These are phyloP conservation scores for Microcebus murinus DNA, from an alignment of 2,113 vertebrate species.

Conservation along the genomic window DNA sequence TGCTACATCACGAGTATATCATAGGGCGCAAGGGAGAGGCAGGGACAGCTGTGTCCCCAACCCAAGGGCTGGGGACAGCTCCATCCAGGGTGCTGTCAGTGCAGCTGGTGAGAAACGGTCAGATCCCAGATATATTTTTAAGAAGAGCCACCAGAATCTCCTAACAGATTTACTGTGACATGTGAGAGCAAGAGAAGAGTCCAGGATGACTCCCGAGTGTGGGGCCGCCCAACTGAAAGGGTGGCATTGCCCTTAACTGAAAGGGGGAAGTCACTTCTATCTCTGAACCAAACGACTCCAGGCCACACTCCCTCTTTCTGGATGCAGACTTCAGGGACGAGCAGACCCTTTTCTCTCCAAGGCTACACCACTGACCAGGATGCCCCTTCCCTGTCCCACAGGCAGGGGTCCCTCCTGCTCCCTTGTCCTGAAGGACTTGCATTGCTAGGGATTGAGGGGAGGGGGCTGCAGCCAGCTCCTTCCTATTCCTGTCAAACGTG, in stretches of 20 bases:
- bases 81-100: too few species aligned
- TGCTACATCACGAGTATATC: rapidly evolving
- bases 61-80: background rate
- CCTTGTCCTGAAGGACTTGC: background rate
- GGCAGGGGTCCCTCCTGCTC: background rate
- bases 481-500: background rate
- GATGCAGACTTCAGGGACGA: background rate
- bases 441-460: background rate
- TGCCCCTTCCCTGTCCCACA: background rate
- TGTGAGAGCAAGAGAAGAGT: background rate
- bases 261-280: background rate
- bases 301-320: background rate
- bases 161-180: background rate
- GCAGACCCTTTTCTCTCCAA: background rate
- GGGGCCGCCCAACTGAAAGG: background rate
- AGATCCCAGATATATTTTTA: background rate
- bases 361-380: background rate
- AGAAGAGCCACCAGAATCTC: background rate
- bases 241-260: background rate
- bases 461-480: background rate
- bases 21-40: background rate
- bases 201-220: background rate
- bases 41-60: background rate
- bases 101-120: background rate
- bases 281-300: background rate